Conservation (phyloP, 2,113 vertebrate species). For the Isichthys henryi region DNA sequence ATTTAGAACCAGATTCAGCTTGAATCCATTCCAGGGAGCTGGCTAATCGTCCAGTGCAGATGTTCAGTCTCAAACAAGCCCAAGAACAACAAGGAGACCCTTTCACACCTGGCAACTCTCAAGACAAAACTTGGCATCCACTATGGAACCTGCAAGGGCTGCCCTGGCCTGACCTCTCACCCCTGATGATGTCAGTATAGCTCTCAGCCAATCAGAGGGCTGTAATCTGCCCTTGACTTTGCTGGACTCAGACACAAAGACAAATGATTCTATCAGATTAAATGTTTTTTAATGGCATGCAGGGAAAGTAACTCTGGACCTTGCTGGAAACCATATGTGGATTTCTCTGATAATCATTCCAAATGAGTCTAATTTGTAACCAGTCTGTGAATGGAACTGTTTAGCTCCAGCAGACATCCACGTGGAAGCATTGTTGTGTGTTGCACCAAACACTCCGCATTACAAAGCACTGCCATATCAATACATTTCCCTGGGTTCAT, state of each 20-base stretch:
- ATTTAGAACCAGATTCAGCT: constrained; percentile 38
- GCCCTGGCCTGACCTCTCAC: constrained; percentile 63
- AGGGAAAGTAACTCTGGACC: constrained; percentile 62
- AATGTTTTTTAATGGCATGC: constrained; percentile 88
- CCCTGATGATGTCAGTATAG: constrained; percentile 61
- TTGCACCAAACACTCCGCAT: constrained; percentile 32
- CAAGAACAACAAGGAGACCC: constrained; percentile 61
- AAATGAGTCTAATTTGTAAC: constrained; percentile 88
- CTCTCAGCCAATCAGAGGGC: constrained; percentile 64
- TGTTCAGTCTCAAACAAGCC: constrained; percentile 51
- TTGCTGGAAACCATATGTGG: constrained; percentile 80
- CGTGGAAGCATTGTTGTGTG: constrained; percentile 44
- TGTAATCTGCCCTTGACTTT: constrained; percentile 73
- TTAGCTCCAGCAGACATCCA: constrained; percentile 43
- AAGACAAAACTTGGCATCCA: constrained; percentile 60
- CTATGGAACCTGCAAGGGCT: constrained; percentile 50
- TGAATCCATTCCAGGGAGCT: constrained; percentile 44
- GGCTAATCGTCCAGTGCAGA: constrained; percentile 49
- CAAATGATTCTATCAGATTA: constrained; percentile 91
- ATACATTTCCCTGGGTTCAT: neutral
- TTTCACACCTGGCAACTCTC: constrained; percentile 66
- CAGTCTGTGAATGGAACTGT: constrained; percentile 51
- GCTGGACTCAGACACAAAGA: constrained; percentile 76
- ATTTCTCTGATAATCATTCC: constrained; percentile 77
- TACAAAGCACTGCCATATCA: constrained; percentile 12